phyloP scores from a whole-genome alignment of 2,888 invertebrate species.

The Leptopterna dolabrata region DNA sequence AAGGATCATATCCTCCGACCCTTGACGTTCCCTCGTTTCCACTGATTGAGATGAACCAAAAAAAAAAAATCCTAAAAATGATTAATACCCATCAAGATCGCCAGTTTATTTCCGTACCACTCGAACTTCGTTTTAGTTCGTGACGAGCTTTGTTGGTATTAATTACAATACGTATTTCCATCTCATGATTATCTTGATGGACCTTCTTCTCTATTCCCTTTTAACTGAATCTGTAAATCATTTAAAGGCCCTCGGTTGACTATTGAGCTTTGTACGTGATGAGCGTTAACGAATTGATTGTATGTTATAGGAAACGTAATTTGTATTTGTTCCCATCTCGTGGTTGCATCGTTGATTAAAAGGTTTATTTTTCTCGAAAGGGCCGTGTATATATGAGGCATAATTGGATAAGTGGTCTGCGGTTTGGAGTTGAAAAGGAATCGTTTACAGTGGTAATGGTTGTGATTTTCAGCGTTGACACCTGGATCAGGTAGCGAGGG shows the following conservation, averaged over 20 bases:
- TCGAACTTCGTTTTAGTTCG: slow-evolving; percentile 27
- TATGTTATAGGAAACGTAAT: not conserved
- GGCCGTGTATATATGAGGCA: not conserved
- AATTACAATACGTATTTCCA: slow-evolving; percentile 47
- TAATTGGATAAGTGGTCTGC: not conserved
- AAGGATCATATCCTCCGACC: slow-evolving; percentile 30
- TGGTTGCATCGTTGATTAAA: not conserved
- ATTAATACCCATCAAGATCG: not conserved
- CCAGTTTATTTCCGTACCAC: not conserved
- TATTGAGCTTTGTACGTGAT: slow-evolving; percentile 41
- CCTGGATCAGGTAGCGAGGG: slow-evolving; percentile 11
- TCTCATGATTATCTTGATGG: not conserved
- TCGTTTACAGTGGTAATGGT: not conserved
- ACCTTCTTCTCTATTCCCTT: not conserved
- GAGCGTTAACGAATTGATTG: slow-evolving; percentile 29
- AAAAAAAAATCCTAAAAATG: not conserved
- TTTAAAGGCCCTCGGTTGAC: not conserved
- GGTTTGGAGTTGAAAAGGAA: not conserved
- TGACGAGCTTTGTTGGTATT: slow-evolving; percentile 46
- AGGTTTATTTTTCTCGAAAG: not conserved
- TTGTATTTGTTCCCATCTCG: too few relatives aligned
- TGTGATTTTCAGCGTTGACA: slow-evolving; percentile 14
- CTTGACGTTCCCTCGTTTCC: not conserved
- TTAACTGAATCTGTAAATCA: slow-evolving; percentile 47
- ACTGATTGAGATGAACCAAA: slow-evolving; percentile 14